A percentile compares a stretch with the other conserved stretches of the same genome.
Conservation (phyloP, 2,888 invertebrate genomes). For the Cancer borealis region DNA sequence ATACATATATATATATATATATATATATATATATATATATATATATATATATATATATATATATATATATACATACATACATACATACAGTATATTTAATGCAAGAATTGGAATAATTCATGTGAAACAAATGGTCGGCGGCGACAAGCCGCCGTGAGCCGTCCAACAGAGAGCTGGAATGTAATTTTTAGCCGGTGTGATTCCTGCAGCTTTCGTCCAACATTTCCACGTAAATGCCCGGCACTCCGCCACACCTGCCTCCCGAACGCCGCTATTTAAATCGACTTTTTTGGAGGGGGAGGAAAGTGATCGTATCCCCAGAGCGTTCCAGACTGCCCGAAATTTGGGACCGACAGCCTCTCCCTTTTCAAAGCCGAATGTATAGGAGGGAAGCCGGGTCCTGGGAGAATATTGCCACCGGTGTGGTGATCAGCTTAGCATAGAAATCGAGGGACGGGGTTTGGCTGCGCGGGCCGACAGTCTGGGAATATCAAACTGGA, state of each 20-base stretch:
- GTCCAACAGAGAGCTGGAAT: neutral
- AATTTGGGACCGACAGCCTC: constrained; percentile 27
- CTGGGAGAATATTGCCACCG: constrained; percentile 44
- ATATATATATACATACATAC: constrained; percentile 31
- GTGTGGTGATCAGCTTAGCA: constrained; percentile 68
- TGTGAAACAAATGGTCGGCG: neutral
- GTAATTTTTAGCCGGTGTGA: constrained; percentile 29
- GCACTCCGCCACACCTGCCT: constrained; percentile 63
- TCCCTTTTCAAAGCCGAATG: constrained; percentile 25
- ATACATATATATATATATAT: constrained; percentile 54
- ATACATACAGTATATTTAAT: neutral
- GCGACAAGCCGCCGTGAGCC: neutral
- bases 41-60: constrained; percentile 45
- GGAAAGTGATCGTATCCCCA: constrained; percentile 56
- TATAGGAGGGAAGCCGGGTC: constrained; percentile 48
- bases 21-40: constrained; percentile 51
- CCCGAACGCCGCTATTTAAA: constrained; percentile 58
- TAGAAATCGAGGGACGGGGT: constrained; percentile 62
- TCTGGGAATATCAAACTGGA: constrained; percentile 47
- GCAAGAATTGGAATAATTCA: neutral
- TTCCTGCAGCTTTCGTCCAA: constrained; percentile 27
- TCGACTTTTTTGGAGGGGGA: constrained; percentile 55
- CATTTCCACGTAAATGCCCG: constrained; percentile 51
- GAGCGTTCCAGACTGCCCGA: neutral
- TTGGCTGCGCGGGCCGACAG: constrained; percentile 25